Conservation (phyloP, 2,113 vertebrate species). For the Sander vitreus region DNA sequence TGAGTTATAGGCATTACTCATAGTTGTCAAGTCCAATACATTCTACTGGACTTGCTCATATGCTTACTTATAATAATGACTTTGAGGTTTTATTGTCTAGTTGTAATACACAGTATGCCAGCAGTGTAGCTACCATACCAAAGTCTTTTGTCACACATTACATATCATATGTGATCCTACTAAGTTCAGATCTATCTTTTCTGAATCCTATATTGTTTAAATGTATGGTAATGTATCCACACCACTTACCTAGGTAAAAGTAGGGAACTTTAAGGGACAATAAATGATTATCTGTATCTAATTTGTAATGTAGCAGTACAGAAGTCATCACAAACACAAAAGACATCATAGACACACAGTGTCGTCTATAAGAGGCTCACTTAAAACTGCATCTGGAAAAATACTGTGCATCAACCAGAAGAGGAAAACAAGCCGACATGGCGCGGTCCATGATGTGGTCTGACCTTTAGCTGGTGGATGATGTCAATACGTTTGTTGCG, state of each 20-base stretch:
- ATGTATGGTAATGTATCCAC: background rate
- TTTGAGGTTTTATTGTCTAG: too few species aligned
- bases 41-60: background rate
- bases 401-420: background rate
- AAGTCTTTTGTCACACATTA: background rate
- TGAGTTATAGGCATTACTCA: background rate
- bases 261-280: background rate
- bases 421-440: background rate
- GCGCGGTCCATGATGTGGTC: slow-evolving; percentile 20
- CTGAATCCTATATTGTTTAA: background rate
- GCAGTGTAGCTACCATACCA: background rate
- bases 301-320: slow-evolving; percentile 5
- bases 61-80: background rate
- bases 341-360: background rate
- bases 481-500: slow-evolving; percentile 99
- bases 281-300: background rate
- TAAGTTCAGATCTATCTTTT: background rate
- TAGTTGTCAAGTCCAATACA: background rate
- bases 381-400: slow-evolving; percentile 1
- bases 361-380: background rate
- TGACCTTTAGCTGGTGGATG: slow-evolving; percentile 98
- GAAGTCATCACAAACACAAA: background rate
- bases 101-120: background rate
- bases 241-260: background rate
- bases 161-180: background rate